These are phyloP conservation scores for Gobio occitaniae DNA, from an alignment of 2,797 vertebrate species.

Conservation along the genomic window DNA sequence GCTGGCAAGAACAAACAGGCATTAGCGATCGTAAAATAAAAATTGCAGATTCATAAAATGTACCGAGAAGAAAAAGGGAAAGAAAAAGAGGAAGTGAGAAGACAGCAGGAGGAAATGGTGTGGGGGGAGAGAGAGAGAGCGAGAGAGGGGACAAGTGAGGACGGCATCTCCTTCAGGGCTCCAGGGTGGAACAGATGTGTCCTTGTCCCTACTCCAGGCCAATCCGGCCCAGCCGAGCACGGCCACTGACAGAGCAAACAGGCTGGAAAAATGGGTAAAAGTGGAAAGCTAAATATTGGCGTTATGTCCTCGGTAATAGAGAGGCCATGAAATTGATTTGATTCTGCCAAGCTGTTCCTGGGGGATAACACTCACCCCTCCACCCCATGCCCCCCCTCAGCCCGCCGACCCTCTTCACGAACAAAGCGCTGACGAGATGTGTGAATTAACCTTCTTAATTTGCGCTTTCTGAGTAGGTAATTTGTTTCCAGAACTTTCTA, in stretches of 20 bases:
- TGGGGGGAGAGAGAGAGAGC: constrained; percentile 10
- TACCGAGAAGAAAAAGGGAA: background rate
- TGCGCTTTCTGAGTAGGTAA: constrained; percentile 66
- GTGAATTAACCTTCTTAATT: constrained; percentile 72
- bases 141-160: constrained; percentile 9
- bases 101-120: constrained; percentile 27
- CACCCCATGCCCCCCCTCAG: background rate
- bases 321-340: constrained; percentile 79
- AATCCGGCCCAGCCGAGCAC: constrained; percentile 62
- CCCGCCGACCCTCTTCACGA: constrained; percentile 45
- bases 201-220: constrained; percentile 61
- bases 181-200: constrained; percentile 68
- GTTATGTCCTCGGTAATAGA: constrained; percentile 73
- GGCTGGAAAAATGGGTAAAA: constrained; percentile 70
- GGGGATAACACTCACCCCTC: constrained; percentile 43
- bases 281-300: constrained; percentile 71
- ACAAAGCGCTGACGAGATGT: constrained; percentile 67
- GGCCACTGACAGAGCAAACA: constrained; percentile 68
- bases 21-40: constrained; percentile 32
- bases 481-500: constrained; percentile 65
- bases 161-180: constrained; percentile 58
- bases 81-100: constrained; percentile 11
- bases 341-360: constrained; percentile 70
- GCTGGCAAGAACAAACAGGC: constrained; percentile 39
- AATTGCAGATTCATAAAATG: constrained; percentile 12